Evolutionary conservation across 2,888 invertebrate species (phyloP).

Genomic region (Petrolisthes cinctipes): DNA sequence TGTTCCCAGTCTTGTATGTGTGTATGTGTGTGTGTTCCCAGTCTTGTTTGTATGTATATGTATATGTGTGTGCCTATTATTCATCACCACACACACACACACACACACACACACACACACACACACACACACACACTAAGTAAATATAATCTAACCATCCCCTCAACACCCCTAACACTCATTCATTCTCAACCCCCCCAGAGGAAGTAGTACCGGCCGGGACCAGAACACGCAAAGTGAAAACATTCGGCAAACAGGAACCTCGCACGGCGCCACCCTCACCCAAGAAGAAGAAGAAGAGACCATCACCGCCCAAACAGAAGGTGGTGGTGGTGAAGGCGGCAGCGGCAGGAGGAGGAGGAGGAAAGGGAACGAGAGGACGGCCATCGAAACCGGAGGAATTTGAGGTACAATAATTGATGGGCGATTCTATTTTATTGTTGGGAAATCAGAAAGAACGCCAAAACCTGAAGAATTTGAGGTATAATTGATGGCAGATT

Average conservation of each 20-base stretch:
- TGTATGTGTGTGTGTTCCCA: too few species aligned
- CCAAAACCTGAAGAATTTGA: too few species aligned
- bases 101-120: neutral
- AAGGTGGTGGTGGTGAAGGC: constrained; percentile 3
- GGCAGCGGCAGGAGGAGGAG: too few species aligned
- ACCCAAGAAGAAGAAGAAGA: constrained; percentile 38
- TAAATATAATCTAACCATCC: neutral
- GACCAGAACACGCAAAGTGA: constrained; percentile 44
- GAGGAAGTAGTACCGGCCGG: constrained; percentile 58
- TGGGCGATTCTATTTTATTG: too few species aligned
- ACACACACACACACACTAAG: neutral
- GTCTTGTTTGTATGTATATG: neutral
- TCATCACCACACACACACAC: neutral
- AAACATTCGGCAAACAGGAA: neutral
- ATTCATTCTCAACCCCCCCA: neutral
- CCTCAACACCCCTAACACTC: neutral
- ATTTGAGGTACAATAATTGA: too few species aligned
- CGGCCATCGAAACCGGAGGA: too few species aligned
- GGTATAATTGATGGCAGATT: too few species aligned
- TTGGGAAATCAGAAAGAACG: too few species aligned
- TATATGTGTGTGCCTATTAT: neutral
- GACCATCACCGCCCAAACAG: neutral
- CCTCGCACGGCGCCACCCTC: constrained; percentile 12
- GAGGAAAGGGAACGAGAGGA: too few species aligned
- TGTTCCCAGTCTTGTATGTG: too few species aligned